Evolutionary conservation across 2,888 invertebrate genomes (phyloP), one percentile per base, ranked within the genome.

Genomic region (Dugesia japonica): DNA sequence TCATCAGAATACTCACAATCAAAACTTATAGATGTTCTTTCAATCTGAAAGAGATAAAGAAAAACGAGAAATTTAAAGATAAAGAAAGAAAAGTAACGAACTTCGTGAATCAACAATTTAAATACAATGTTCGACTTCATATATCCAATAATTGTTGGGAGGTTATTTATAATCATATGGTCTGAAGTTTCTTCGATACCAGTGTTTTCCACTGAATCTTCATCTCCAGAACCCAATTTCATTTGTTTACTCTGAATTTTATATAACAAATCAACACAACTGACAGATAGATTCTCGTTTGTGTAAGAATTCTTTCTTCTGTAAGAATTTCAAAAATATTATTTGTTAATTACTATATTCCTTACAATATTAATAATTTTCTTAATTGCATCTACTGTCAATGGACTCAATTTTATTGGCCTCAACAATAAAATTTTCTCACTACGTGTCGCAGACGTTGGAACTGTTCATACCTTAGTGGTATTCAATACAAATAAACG

Each of bases 21-120:
- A 23, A 56, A 56, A n/a, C 4, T 20, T 1, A 56, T 56, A 4
- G 4, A 13, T 20, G 9, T n/a, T 4, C 56, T 4, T 13, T 56
- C 56, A n/a, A 56, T 56, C 56, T 56, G 56, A 56, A 56, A n/a
- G n/a, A n/a, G n/a, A n/a, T n/a, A n/a, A 56, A 56, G 1, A 56
- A 31, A 31, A 31, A 31, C 4, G 7, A 13, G 13, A 13, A 56
- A 56, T 13, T 1, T 9, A 20, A 23, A n/a, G 17, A n/a, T 9
- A n/a, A n/a, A n/a, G n/a, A n/a, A n/a, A n/a, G n/a, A n/a, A n/a
- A n/a, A n/a, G n/a, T n/a, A n/a, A 56, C 56, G 4, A 7, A 56
- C 56, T 56, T 56, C 56, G 17, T 56, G 56, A n/a, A 56, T 4
- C 7, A 56, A 23, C 7, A 56, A 23, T 56, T 56, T 56, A n/a